Evolutionary conservation across 2,113 vertebrate species (phyloP).

Genomic region (Atlantisia rogersi): DNA sequence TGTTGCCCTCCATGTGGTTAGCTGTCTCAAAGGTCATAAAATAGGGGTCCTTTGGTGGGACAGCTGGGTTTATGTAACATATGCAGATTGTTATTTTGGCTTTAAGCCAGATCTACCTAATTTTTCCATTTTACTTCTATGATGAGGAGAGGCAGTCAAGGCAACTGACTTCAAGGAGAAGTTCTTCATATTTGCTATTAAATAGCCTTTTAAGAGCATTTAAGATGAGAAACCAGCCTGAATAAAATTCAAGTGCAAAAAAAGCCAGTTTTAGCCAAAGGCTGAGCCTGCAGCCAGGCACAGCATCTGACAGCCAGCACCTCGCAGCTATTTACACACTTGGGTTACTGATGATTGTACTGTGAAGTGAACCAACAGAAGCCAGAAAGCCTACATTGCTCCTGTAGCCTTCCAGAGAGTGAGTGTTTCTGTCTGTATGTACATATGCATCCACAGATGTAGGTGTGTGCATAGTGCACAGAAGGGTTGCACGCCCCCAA

Average conservation of each 20-base stretch:
- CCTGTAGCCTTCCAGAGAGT: background rate
- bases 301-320: background rate
- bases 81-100: slow-evolving; percentile 71
- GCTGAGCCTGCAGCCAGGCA: background rate
- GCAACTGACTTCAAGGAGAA: slow-evolving; percentile 7
- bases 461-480: background rate
- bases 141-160: slow-evolving; percentile 45
- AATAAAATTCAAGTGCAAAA: slow-evolving; percentile 1
- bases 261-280: background rate
- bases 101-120: slow-evolving; percentile 58
- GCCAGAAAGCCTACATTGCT: background rate
- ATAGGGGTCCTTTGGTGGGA: slow-evolving; percentile 37
- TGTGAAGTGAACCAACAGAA: background rate
- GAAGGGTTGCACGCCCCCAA: background rate
- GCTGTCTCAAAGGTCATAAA: slow-evolving; percentile 68
- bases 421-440: rapidly evolving
- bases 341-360: background rate
- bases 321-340: background rate
- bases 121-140: slow-evolving; percentile 69
- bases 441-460: rapidly evolving
- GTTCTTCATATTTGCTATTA: slow-evolving; percentile 61
- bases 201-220: slow-evolving; percentile 50
- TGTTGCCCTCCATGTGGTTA: slow-evolving; percentile 63
- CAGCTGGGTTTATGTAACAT: slow-evolving; percentile 74
- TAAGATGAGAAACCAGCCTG: slow-evolving; percentile 33